Conservation (phyloP, 23 tunicate species). For the Phallusia fumigata region DNA sequence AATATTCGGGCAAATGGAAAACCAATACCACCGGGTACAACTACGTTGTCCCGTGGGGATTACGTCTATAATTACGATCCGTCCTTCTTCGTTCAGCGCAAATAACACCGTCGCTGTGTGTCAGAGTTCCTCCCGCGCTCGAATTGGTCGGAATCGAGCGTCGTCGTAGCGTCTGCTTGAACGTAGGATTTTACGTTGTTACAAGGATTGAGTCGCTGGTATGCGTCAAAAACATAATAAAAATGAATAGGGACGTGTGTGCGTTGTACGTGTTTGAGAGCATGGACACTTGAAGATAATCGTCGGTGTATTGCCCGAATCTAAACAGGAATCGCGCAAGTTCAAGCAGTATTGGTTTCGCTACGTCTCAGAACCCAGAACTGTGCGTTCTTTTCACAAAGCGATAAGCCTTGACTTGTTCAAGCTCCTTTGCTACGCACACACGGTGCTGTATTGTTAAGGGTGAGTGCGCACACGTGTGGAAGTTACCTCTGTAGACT, state of each 20-base stretch:
- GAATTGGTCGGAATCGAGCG: background rate
- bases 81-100: background rate
- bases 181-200: too few species aligned
- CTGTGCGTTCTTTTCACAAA: background rate
- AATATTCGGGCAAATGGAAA: slow-evolving; percentile 4
- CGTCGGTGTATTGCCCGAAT: too few species aligned
- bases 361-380: background rate
- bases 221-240: too few species aligned
- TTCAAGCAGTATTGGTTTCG: background rate
- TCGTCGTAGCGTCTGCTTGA: too few species aligned
- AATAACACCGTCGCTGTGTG: background rate
- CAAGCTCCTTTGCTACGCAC: background rate
- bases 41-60: background rate
- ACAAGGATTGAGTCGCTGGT: too few species aligned
- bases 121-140: background rate
- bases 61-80: slow-evolving; percentile 2
- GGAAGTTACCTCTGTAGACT: background rate
- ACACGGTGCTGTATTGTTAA: slow-evolving; percentile 11
- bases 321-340: background rate
- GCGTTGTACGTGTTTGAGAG: too few species aligned
- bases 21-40: slow-evolving; percentile 8
- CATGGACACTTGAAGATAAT: too few species aligned
- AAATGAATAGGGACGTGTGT: too few species aligned
- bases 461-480: slow-evolving; percentile 9
- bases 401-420: too few species aligned